A percentile compares a stretch with the other conserved stretches of the same genome.
These are phyloP conservation scores for Cinara cedri DNA, from an alignment of 2,888 invertebrate genomes.

Conservation along the genomic window DNA sequence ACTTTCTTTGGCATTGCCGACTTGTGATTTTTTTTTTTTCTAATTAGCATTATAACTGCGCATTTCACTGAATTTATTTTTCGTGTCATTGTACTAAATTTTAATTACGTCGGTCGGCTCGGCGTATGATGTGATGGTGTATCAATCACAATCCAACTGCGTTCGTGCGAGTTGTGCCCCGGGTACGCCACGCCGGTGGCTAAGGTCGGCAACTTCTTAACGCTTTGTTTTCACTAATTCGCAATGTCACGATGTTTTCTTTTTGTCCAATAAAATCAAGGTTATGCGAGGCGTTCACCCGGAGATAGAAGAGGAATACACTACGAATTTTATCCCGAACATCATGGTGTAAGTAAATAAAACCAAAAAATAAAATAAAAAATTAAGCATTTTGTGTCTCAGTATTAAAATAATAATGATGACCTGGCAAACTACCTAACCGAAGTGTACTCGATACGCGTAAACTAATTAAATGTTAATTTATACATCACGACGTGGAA, in stretches of 20 bases:
- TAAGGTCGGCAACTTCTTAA: conserved; percentile 55
- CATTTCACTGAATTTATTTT: conserved; percentile 22
- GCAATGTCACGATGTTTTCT: conserved; percentile 49
- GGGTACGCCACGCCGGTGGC: conserved; percentile 25
- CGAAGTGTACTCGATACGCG: neutral
- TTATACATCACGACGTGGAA: neutral
- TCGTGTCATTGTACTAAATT: conserved; percentile 50
- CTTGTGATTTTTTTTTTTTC: neutral
- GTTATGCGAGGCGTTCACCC: neutral
- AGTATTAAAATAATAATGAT: neutral
- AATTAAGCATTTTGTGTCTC: neutral
- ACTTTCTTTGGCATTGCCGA: conserved; percentile 30
- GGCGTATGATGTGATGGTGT: too few species aligned
- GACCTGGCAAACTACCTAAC: neutral
- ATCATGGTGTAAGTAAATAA: conserved; percentile 2
- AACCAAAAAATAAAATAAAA: neutral
- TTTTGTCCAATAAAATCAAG: conserved; percentile 48
- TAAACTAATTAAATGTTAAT: neutral
- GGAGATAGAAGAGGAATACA: neutral
- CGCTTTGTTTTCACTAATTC: conserved; percentile 55
- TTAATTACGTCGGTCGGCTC: conserved; percentile 24
- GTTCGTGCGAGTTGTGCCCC: conserved; percentile 2
- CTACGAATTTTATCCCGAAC: neutral
- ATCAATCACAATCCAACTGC: conserved; percentile 32
- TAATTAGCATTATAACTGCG: conserved; percentile 35